Evolutionary conservation across 2,888 invertebrate genomes (phyloP).

Genomic region (Exocentrus adspersus): DNA sequence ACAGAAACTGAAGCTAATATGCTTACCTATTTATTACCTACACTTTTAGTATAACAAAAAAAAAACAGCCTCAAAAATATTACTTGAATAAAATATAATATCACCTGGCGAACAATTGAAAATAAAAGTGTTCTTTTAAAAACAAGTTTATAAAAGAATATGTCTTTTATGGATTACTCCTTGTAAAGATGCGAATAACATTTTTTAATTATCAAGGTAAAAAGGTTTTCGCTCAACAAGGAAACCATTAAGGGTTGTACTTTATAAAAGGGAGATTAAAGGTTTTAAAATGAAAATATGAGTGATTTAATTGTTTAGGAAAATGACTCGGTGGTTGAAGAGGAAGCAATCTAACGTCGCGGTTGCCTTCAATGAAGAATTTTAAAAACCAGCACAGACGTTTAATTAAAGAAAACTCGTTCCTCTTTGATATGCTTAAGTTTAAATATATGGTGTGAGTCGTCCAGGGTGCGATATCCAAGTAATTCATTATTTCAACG

Average conservation of each 20-base stretch:
- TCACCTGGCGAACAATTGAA: no score
- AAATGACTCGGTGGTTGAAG: constrained; percentile 39
- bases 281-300: constrained; percentile 40
- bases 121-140: neutral
- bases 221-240: constrained; percentile 60
- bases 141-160: neutral
- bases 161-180: neutral
- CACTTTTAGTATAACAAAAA: no score
- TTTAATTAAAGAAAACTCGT: constrained; percentile 35
- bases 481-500: no score
- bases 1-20: no score
- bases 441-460: neutral
- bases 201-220: constrained; percentile 24
- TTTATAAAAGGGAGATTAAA: constrained; percentile 38
- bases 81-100: no score
- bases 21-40: no score
- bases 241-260: constrained; percentile 37
- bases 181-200: constrained; percentile 31
- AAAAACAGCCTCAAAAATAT: no score
- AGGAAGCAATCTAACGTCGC: constrained; percentile 39
- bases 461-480: no score
- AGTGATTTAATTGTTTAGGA: constrained; percentile 42
- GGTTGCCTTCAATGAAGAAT: constrained; percentile 32
- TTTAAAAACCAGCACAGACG: constrained; percentile 31
- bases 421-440: constrained; percentile 26